Conservation (phyloP, 2,113 vertebrate species). For the Erpornis zantholeuca region DNA sequence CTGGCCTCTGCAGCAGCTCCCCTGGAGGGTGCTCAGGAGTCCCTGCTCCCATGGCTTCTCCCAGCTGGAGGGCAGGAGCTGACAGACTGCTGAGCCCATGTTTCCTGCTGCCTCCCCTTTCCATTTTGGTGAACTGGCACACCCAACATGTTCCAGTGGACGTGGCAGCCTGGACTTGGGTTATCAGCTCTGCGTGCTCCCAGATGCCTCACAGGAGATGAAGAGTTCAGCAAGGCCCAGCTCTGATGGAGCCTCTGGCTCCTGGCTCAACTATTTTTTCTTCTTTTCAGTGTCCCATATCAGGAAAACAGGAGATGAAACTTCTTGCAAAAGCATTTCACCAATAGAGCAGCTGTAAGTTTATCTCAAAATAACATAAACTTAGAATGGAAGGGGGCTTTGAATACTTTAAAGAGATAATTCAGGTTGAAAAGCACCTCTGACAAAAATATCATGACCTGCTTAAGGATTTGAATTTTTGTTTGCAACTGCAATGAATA, state of each 20-base stretch:
- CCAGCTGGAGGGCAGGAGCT: background rate
- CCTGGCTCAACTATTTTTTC: too few species aligned
- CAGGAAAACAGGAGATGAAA: too few species aligned
- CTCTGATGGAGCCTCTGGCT: too few species aligned
- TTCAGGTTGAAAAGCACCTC: background rate
- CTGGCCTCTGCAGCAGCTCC: background rate
- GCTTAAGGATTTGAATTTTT: background rate
- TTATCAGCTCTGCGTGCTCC: background rate
- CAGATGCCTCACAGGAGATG: background rate
- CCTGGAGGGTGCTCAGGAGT: background rate
- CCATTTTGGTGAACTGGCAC: fast-evolving
- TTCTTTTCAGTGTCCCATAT: too few species aligned
- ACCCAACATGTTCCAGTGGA: fast-evolving
- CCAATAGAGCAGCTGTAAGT: background rate
- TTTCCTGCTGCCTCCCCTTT: background rate
- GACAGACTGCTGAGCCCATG: fast-evolving
- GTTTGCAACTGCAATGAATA: background rate
- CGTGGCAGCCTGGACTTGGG: fast-evolving
- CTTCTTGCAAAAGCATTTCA: too few species aligned
- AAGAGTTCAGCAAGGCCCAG: background rate
- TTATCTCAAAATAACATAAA: background rate
- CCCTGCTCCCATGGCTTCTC: background rate
- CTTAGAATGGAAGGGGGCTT: background rate
- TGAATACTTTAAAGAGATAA: background rate
- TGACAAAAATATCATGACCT: background rate